A percentile compares a stretch with the other conserved stretches of the same genome.
These are phyloP conservation scores for Blastomussa wellsi DNA, from an alignment of 92 coral and sea anemone genomes.

Conservation along the genomic window DNA sequence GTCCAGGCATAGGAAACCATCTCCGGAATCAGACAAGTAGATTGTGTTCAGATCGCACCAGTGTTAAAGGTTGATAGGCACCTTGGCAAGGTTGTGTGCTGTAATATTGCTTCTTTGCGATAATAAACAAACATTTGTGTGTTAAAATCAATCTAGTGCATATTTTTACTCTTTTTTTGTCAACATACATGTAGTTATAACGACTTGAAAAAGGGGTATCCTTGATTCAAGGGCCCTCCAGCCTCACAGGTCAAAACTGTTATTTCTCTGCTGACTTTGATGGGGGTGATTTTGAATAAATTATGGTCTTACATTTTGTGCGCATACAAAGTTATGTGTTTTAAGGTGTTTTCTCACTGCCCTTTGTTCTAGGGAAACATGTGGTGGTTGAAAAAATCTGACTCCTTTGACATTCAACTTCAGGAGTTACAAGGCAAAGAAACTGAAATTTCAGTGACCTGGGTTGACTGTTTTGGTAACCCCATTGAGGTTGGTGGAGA, in stretches of 20 bases:
- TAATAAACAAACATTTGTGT: neutral
- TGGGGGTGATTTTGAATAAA: conserved; percentile 17
- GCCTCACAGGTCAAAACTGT: conserved; percentile 21
- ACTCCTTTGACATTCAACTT: conserved; percentile 1
- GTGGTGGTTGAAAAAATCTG: neutral
- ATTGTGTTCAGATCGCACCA: conserved; percentile 3
- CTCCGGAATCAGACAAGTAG: conserved; percentile 13
- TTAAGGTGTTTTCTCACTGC: conserved; percentile 10
- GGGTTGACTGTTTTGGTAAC: conserved; percentile 16
- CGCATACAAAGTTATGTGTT: neutral
- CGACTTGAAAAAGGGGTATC: conserved; percentile 16
- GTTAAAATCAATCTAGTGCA: conserved; percentile 5
- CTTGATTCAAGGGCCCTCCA: conserved; percentile 29
- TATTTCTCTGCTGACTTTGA: conserved; percentile 43
- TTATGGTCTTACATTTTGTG: conserved; percentile 2
- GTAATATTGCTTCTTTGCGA: neutral
- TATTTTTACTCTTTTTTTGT: conserved; percentile 10
- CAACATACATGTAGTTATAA: neutral
- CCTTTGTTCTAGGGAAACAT: conserved; percentile 10
- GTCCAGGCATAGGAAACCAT: conserved; percentile 4
- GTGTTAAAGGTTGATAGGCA: neutral
- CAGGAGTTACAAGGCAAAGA: neutral
- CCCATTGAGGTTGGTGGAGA: conserved; percentile 35
- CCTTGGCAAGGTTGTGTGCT: neutral
- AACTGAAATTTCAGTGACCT: conserved; percentile 7